Evolutionary conservation across 2,797 vertebrate genomes (phyloP), one percentile per base, ranked within the genome.

Genomic region (Synanceia verrucosa): DNA sequence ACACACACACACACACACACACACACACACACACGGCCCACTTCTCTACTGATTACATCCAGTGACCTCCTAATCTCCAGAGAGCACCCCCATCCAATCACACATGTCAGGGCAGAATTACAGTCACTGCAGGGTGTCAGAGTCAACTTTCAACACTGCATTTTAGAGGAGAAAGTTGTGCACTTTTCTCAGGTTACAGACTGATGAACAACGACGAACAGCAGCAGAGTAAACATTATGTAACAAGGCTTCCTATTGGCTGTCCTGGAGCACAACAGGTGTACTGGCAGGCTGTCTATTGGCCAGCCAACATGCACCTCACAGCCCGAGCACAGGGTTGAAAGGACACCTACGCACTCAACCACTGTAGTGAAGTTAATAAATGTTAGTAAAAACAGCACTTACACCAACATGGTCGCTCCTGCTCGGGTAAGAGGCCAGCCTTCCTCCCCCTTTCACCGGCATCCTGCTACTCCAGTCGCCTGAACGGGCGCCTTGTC

Each of bases 401-500:
- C 93, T 93, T 82, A 94, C 92, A 67, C 83, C 91, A 73, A 86
- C 79, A 75, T 73, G 65, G 4, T 89, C 91, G 84, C 73, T 74
- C 76, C 70, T 91, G 85, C 85, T 87, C 71, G 87, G 78, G 71
- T 89, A 81, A 55, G 82, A 88, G 62, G 70, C 76, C 81, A 79
- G 77, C 86, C 87, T 87, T 78, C 91, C 91, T 79, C 90, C 89
- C 67, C 93, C 93, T 89, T 88, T 93, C 47, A 93, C 93, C 50
- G 92, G 92, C 93, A 94, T 93, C 79, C 64, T 92, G 82, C 39
- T 41, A 26, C 70, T 70, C 46, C 78, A 29, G 37, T 50, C 57
- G 56, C 61, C 46, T 44, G 21, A 43, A 43, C 43, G 6, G 36
- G 26, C 52, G 56, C 62, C 44, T 37, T 1, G 10, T 31, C 23